Base-by-base conservation (phyloP, 2,113 vertebrate genomes). In the Phaetusa simplex region DNA sequence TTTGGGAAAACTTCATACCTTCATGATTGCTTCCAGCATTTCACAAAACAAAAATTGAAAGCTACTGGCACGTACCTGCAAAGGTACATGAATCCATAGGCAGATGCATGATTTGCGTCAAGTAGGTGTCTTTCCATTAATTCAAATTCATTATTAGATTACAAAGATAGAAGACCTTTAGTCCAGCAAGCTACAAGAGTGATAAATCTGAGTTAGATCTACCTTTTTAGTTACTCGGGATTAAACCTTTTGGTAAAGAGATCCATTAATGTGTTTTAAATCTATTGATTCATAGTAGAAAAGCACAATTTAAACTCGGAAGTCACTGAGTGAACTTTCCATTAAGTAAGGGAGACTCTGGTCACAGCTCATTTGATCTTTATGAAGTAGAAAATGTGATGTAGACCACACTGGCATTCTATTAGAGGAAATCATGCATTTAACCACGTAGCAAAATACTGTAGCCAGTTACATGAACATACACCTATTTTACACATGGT, bases 321-420 rank as follows among this genome's bases (percentile, higher is more conserved):
- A 98, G 95, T 97, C 96, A 97, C 96, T 38, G 95, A 97, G 96
- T 96, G 98, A 98, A 98, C 98, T 98, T 98, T 96, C 90, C 96
- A 98, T 98, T 98, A 98, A 98, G 97, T 97, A 98, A 91, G 96
- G 97, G 95, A 97, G 97, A 95, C 93, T 96, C 50, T 96, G 94
- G 98, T 98, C 97, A 98, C 98, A 98, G 98, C 97, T 98, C 98
- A 98, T 98, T 98, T 98, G 97, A 80, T 97, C 98, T 97, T 98
- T 96, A 97, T 98, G 97, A 97, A 98, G 98, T 97, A 97, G 98
- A 98, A 98, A 98, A 98, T 98, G 97, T 94, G 97, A 96, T 98
- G 98, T 95, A 79, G 95, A 72, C 95, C 97, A 97, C 97, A 96
- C 88, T 97, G 94, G 96, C 97, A 97, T 98, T 98, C 98, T 98